These are phyloP conservation scores for Caenorhabditis sp. DNA, from an alignment of 2,888 invertebrate genomes.

Conservation along the genomic window DNA sequence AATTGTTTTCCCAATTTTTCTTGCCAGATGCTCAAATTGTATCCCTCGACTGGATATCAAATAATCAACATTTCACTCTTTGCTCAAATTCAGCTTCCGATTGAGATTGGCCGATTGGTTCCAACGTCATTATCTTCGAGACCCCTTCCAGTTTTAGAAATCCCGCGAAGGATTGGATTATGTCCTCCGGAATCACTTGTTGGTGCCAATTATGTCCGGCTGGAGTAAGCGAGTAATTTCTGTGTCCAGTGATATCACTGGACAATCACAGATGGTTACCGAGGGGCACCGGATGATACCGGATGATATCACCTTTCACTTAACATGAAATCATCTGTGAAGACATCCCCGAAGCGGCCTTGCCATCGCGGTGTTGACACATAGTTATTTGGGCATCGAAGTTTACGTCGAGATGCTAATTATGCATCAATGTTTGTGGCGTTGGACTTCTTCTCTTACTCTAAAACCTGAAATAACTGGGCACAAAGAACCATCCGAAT, in stretches of 20 bases:
- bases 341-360: neutral
- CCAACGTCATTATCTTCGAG: too few species aligned
- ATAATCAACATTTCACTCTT: neutral
- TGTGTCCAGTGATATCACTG: conserved; percentile 24
- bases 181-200: too few species aligned
- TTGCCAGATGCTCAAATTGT: too few species aligned
- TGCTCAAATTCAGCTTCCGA: neutral
- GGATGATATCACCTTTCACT: conserved; percentile 19
- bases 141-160: too few species aligned
- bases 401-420: neutral
- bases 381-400: neutral
- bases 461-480: neutral
- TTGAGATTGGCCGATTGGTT: too few species aligned
- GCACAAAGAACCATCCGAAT: too few species aligned
- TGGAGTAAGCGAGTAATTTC: conserved; percentile 9
- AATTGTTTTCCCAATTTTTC: too few species aligned
- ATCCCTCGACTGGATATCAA: too few species aligned
- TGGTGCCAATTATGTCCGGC: conserved; percentile 10
- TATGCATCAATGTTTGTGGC: neutral
- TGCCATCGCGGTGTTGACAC: neutral
- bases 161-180: too few species aligned
- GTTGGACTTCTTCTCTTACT: neutral
- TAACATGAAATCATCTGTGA: conserved; percentile 26
- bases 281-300: conserved; percentile 27
- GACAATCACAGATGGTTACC: conserved; percentile 14